Conservation (phyloP, 2,797 vertebrate species). For the Fistularia commersonii region DNA sequence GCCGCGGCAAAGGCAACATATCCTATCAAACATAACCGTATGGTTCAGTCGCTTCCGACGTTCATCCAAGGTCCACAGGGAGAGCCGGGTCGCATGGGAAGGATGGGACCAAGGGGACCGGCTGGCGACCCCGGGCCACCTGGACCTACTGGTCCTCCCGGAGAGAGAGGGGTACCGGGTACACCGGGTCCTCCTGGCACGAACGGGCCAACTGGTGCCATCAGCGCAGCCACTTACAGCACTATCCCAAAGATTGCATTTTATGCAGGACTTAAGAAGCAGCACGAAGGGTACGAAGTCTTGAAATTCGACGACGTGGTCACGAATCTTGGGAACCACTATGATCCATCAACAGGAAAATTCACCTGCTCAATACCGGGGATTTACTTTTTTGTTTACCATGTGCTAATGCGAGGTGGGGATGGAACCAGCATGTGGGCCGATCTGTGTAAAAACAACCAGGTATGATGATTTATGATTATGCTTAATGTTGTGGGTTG, state of each 20-base stretch:
- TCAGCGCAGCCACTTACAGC: conserved; percentile 95
- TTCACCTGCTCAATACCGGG: conserved; percentile 98
- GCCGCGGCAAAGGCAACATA: conserved; percentile 79
- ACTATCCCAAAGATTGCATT: conserved; percentile 95
- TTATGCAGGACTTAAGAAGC: conserved; percentile 94
- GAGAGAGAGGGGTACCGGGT: conserved; percentile 84
- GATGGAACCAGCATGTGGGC: conserved; percentile 99
- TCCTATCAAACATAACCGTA: conserved; percentile 72
- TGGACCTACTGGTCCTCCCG: conserved; percentile 84
- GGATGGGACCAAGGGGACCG: conserved; percentile 86
- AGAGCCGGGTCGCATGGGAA: conserved; percentile 82
- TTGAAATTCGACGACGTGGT: conserved; percentile 98
- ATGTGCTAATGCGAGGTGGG: conserved; percentile 95
- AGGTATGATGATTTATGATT: conserved; percentile 71
- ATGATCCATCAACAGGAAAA: conserved; percentile 90
- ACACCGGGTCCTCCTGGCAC: conserved; percentile 85
- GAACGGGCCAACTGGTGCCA: conserved; percentile 81
- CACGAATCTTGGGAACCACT: conserved; percentile 95
- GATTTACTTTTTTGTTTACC: conserved; percentile 98
- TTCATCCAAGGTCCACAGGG: conserved; percentile 82
- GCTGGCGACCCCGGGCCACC: conserved; percentile 87
- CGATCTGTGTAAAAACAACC: conserved; percentile 96
- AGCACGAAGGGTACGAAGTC: conserved; percentile 95
- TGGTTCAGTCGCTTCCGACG: conserved; percentile 76
- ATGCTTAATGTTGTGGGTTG: no score